Base-by-base conservation (phyloP, 2,888 invertebrate species). In the Lasioglossum figueresi region DNA sequence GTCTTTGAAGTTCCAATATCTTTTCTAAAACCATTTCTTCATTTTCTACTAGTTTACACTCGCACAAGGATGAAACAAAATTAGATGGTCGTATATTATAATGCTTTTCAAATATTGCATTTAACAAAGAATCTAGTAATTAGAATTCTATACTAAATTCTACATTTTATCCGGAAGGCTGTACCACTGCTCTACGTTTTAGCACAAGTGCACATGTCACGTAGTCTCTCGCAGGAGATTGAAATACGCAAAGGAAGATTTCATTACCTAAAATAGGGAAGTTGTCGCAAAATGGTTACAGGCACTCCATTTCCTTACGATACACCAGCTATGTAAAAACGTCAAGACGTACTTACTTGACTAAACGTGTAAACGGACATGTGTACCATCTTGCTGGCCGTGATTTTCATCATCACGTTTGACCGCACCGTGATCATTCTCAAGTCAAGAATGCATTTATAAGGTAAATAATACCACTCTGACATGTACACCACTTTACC, bases 311-410 rank as follows among this genome's bases (percentile, higher is more conserved):
- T n/a, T 23, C 19, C 34, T 10, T 23, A 5, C 0, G 23, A 0
- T 4, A 12, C 40, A n/a, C 0, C 8, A 19, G 5, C 6, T 31
- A 6, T 12, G 16, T 4, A n/a, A n/a, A 8, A 14, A 16, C n/a
- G 71, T 19, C 1, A 45, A 40, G 23, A 14, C 6, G 10, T 82
- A 92, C 93, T 87, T 79, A 94, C 93, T 34, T 90, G 85, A 45
- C 90, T 87, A 76, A 93, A 94, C 27, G 91, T 91, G 14, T 71
- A 78, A 45, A 93, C 63, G 12, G 93, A 93, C 37, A 93, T 79
- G n/a, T 91, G 85, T 23, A 92, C 79, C 79, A 94, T 79, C 83
- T 93, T 94, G 34, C 92, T 92, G 70, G 93, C 94, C 5, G 93
- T 93, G 40, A 94, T 90, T 73, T 88, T 90, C 1, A 88, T 85